These are phyloP conservation scores for Stenodera caucasica DNA, from an alignment of 2,888 invertebrate genomes.

Conservation along the genomic window DNA sequence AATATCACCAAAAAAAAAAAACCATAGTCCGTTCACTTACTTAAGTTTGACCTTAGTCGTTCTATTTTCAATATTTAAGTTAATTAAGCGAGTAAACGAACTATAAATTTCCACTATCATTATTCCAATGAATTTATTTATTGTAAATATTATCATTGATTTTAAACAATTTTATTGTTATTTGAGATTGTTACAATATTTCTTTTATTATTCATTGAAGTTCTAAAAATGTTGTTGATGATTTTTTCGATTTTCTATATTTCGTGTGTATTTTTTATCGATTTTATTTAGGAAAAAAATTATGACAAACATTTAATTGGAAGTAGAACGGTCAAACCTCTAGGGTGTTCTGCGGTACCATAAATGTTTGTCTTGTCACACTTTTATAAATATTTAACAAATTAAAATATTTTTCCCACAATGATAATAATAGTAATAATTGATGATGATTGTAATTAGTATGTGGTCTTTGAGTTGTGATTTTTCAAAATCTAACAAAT, in stretches of 20 bases:
- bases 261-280: not conserved
- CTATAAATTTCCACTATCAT: not conserved
- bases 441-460: no score
- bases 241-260: constrained; percentile 5
- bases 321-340: constrained; percentile 30
- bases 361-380: constrained; percentile 23
- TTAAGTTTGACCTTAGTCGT: no score
- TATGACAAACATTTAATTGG: constrained; percentile 11
- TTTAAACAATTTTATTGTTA: not conserved
- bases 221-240: not conserved
- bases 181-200: constrained; percentile 5
- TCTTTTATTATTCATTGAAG: not conserved
- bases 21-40: not conserved
- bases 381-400: no score
- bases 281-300: constrained; percentile 7
- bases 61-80: no score
- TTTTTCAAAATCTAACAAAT: no score
- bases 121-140: not conserved
- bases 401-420: no score
- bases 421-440: no score
- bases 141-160: not conserved
- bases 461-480: no score
- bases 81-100: not conserved
- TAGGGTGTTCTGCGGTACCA: constrained; percentile 19
- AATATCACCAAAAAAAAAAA: not conserved